Evolutionary conservation across 2,113 vertebrate species (phyloP).

Genomic region (Crotalus tigris): DNA sequence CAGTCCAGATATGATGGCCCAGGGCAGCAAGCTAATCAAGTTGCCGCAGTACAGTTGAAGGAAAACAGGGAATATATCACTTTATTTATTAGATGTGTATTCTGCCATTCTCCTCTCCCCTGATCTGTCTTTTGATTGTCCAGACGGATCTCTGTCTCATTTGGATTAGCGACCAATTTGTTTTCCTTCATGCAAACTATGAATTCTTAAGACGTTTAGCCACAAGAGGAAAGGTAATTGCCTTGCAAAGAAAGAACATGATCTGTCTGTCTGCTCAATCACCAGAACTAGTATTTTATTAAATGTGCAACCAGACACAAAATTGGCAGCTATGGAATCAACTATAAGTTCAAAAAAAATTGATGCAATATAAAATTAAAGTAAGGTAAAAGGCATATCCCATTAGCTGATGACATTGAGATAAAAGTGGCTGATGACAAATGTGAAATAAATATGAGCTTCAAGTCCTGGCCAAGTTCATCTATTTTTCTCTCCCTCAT

Average conservation of each 20-base stretch:
- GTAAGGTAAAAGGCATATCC: background rate
- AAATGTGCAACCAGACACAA: background rate
- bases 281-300: background rate
- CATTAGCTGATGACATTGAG: background rate
- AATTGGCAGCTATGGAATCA: background rate
- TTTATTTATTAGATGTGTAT: background rate
- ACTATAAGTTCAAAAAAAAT: background rate
- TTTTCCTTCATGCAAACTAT: background rate
- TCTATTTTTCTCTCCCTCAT: background rate
- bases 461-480: background rate
- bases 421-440: background rate
- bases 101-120: background rate
- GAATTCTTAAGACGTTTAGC: background rate
- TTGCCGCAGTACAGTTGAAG: background rate
- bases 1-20: background rate
- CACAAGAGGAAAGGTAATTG: background rate
- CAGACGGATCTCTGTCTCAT: background rate
- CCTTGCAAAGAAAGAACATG: background rate
- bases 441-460: background rate
- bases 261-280: background rate
- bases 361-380: background rate
- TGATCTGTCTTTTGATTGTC: background rate
- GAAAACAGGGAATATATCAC: background rate
- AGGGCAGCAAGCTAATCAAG: background rate
- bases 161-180: background rate